A percentile compares a stretch with the other conserved stretches of the same genome.
phyloP scores from a whole-genome alignment of 2,888 invertebrate species.

The Phoronis australis region DNA sequence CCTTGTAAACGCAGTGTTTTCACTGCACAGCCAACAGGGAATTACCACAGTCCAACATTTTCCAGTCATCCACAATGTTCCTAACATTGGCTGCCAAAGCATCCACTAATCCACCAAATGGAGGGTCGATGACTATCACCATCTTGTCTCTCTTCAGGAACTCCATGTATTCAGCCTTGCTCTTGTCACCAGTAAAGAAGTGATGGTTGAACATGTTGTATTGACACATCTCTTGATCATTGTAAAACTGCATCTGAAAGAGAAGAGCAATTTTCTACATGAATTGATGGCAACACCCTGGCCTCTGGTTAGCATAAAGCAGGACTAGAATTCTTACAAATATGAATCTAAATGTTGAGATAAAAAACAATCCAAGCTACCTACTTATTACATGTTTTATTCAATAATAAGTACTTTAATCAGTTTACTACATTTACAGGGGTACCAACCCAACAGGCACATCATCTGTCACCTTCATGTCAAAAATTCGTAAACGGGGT shows the following conservation, averaged over 20 bases:
- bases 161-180: constrained; percentile 19
- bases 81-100: constrained; percentile 67
- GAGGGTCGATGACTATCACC: constrained; percentile 65
- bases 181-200: constrained; percentile 61
- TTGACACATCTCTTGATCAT: constrained; percentile 62
- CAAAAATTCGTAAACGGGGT: too few relatives aligned
- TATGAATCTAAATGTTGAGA: too few relatives aligned
- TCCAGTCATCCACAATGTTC: constrained; percentile 18
- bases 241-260: constrained; percentile 52
- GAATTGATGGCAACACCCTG: background rate
- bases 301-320: too few relatives aligned
- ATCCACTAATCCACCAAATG: constrained; percentile 85
- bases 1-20: too few relatives aligned
- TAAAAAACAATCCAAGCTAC: too few relatives aligned
- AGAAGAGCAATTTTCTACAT: constrained; percentile 2
- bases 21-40: too few relatives aligned
- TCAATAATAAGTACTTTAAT: too few relatives aligned
- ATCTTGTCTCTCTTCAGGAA: constrained; percentile 34
- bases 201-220: constrained; percentile 90
- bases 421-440: too few relatives aligned
- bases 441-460: too few relatives aligned
- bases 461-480: too few relatives aligned
- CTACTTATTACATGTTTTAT: too few relatives aligned
- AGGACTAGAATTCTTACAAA: too few relatives aligned
- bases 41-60: background rate